Evolutionary conservation across 2,888 invertebrate genomes (phyloP).

Genomic region (Drosophila falleni): DNA sequence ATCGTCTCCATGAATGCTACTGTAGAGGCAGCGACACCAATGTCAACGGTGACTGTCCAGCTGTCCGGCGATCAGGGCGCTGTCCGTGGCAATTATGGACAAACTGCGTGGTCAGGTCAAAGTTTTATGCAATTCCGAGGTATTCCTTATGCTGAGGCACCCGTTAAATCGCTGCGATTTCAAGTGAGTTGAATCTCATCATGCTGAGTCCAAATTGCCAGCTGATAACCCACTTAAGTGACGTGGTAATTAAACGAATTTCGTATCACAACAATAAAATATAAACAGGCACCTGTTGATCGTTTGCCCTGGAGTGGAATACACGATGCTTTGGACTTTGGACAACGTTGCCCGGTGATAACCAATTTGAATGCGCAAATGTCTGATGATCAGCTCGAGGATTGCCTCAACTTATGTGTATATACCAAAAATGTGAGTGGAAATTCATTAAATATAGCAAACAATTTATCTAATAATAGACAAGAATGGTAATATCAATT

Average conservation of each 20-base stretch:
- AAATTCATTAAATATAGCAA: background rate
- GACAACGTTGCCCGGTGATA: conserved; percentile 82
- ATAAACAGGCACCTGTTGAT: conserved; percentile 74
- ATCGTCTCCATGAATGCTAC: conserved; percentile 37
- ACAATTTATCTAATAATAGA: background rate
- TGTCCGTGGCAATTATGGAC: conserved; percentile 74
- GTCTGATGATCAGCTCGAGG: conserved; percentile 79
- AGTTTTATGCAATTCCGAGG: conserved; percentile 83
- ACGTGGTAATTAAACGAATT: background rate
- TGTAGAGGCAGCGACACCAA: conserved; percentile 23
- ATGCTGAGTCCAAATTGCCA: conserved; percentile 1
- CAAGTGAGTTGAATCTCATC: conserved; percentile 65
- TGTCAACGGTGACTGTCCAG: conserved; percentile 49
- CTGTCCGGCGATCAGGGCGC: conserved; percentile 73
- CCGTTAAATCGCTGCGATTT: conserved; percentile 76
- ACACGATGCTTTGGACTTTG: conserved; percentile 75
- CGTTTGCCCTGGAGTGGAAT: conserved; percentile 80
- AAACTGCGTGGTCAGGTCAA: conserved; percentile 80
- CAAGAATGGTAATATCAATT: background rate
- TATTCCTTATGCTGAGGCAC: conserved; percentile 84
- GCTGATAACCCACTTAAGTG: conserved; percentile 37
- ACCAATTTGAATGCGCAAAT: conserved; percentile 59
- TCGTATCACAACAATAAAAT: conserved; percentile 2
- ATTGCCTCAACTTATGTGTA: conserved; percentile 83
- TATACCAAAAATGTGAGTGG: conserved; percentile 84